phyloP scores from a whole-genome alignment of 2,797 vertebrate genomes.

The Harpagifer antarcticus region DNA sequence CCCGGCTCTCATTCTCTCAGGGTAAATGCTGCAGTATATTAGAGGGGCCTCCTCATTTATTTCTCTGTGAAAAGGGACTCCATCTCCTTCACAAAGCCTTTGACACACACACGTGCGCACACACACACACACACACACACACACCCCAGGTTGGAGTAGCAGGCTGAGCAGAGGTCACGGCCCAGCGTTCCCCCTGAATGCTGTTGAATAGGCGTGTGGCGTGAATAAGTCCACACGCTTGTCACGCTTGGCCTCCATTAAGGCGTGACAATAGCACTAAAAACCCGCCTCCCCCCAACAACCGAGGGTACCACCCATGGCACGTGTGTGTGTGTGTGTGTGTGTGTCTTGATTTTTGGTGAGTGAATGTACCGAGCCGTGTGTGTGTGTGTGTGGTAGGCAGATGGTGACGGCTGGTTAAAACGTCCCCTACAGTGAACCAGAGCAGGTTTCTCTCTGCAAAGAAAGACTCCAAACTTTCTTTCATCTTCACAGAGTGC shows the following conservation, averaged over 20 bases:
- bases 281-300: constrained; percentile 63
- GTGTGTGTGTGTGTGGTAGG: constrained; percentile 32
- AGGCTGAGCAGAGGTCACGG: constrained; percentile 79
- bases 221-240: constrained; percentile 87
- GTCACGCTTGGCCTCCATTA: constrained; percentile 83
- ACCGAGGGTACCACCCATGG: constrained; percentile 76
- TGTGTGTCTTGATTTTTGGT: constrained; percentile 24
- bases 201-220: constrained; percentile 88
- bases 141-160: constrained; percentile 27
- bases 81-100: constrained; percentile 52
- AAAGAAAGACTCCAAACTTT: constrained; percentile 16
- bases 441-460: constrained; percentile 21
- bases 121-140: not conserved
- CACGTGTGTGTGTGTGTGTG: constrained; percentile 55
- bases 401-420: constrained; percentile 74
- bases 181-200: constrained; percentile 86
- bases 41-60: constrained; percentile 70
- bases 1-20: constrained; percentile 3
- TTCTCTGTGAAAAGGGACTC: constrained; percentile 76
- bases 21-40: constrained; percentile 49
- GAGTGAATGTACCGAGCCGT: constrained; percentile 41
- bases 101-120: not conserved
- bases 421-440: constrained; percentile 55
- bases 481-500: constrained; percentile 10
- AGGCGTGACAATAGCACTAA: constrained; percentile 82